These are phyloP conservation scores for Vulpes lagopus DNA, from an alignment of 2,113 vertebrate species.

Conservation along the genomic window DNA sequence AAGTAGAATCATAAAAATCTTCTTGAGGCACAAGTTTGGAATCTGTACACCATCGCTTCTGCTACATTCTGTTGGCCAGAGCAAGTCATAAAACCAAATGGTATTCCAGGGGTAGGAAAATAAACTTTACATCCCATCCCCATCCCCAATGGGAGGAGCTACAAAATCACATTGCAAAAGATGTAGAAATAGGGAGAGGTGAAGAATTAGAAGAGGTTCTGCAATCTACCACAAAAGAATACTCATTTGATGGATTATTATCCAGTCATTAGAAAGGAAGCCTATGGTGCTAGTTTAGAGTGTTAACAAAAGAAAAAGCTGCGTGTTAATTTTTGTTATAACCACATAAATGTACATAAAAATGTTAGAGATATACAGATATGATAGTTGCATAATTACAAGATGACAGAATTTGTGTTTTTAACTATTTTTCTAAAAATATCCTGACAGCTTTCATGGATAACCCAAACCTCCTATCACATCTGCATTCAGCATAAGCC, in stretches of 20 bases:
- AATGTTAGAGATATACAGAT: not conserved
- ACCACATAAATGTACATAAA: not conserved
- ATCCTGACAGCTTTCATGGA: not conserved
- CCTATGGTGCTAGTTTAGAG: not conserved
- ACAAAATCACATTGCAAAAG: not conserved
- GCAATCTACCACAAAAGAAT: not conserved
- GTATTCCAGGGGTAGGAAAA: not conserved
- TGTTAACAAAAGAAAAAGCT: not conserved
- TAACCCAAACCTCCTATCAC: not conserved
- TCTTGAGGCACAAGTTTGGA: not conserved
- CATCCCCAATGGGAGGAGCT: not conserved
- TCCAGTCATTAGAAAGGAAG: slow-evolving; percentile 14
- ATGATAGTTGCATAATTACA: not conserved
- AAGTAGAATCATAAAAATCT: not conserved
- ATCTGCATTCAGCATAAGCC: not conserved
- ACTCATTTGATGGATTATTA: slow-evolving; percentile 4
- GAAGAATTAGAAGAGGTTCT: not conserved
- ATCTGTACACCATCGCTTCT: not conserved
- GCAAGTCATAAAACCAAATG: not conserved
- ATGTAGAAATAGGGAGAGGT: not conserved
- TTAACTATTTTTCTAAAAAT: not conserved
- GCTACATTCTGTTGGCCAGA: not conserved
- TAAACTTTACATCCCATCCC: not conserved
- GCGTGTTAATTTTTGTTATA: not conserved
- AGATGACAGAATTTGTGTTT: not conserved